These are phyloP conservation scores for Brachionus koreanus DNA, from an alignment of 1,140 invertebrate species.

Conservation along the genomic window DNA sequence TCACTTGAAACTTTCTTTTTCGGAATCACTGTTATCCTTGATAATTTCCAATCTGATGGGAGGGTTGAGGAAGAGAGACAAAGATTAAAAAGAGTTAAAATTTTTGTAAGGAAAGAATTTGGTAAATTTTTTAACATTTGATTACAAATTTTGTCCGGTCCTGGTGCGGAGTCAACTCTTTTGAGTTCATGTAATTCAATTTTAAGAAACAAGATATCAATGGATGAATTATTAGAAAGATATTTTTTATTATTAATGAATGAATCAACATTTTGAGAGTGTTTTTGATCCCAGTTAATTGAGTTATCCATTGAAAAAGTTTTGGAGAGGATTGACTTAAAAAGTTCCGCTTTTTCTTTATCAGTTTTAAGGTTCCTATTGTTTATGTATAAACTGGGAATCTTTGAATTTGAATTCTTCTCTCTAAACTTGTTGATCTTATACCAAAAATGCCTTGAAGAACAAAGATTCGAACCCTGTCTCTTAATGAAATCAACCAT, in stretches of 20 bases:
- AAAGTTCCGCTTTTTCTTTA: background rate
- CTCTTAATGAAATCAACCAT: background rate
- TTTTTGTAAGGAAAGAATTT: too few relatives aligned
- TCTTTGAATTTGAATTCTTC: background rate
- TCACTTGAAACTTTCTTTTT: too few relatives aligned
- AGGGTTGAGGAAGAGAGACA: too few relatives aligned
- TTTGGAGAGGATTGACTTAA: background rate
- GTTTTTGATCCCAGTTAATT: background rate
- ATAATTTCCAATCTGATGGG: background rate
- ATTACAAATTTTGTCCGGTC: too few relatives aligned
- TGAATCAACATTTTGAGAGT: background rate
- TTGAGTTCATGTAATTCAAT: too few relatives aligned
- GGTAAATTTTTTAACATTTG: too few relatives aligned
- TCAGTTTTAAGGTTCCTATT: background rate
- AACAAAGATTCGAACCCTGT: background rate
- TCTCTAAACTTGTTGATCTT: background rate
- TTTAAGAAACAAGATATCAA: too few relatives aligned
- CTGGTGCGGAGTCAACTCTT: too few relatives aligned
- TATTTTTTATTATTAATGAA: too few relatives aligned
- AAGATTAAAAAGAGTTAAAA: too few relatives aligned
- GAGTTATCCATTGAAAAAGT: background rate
- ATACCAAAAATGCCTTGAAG: background rate
- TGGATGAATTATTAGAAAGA: too few relatives aligned
- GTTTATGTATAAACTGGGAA: slow-evolving; percentile 22
- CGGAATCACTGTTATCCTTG: too few relatives aligned